Percentiles rank a stretch among this genome's conserved stretches.
Conservation (phyloP, 2,113 vertebrate species). For the Geococcyx californianus region DNA sequence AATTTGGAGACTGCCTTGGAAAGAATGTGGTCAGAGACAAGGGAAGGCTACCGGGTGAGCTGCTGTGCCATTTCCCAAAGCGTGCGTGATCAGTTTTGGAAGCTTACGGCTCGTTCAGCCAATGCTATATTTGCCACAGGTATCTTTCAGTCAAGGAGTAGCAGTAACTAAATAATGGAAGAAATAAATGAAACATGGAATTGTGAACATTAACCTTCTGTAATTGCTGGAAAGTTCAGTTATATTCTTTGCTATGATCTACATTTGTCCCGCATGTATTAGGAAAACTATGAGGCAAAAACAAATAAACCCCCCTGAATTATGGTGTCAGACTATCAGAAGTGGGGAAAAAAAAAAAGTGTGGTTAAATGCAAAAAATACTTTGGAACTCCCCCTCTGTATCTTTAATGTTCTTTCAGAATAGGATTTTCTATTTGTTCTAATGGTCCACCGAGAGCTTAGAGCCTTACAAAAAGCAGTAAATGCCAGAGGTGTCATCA, state of each 20-base stretch:
- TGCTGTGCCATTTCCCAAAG: background rate
- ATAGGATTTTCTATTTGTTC: background rate
- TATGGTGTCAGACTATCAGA: background rate
- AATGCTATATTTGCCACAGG: background rate
- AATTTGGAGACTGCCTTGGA: background rate
- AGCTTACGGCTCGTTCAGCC: background rate
- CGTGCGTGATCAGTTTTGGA: fast-evolving
- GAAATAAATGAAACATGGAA: background rate
- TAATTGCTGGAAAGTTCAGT: background rate
- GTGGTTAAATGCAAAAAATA: background rate
- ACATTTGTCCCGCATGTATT: background rate
- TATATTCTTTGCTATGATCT: background rate
- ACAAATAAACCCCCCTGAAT: background rate
- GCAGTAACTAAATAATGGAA: background rate
- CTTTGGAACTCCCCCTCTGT: background rate
- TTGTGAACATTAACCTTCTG: background rate
- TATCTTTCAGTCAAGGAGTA: background rate
- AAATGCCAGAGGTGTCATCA: conserved; percentile 10
- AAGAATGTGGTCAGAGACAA: fast-evolving
- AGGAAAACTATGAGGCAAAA: background rate
- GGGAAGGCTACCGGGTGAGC: background rate
- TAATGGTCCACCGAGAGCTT: background rate
- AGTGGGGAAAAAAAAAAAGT: background rate
- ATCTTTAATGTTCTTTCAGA: background rate
- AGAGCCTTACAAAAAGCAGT: background rate